Evolutionary conservation across 2,797 vertebrate species (phyloP).

Genomic region (Acanthopagrus latus): DNA sequence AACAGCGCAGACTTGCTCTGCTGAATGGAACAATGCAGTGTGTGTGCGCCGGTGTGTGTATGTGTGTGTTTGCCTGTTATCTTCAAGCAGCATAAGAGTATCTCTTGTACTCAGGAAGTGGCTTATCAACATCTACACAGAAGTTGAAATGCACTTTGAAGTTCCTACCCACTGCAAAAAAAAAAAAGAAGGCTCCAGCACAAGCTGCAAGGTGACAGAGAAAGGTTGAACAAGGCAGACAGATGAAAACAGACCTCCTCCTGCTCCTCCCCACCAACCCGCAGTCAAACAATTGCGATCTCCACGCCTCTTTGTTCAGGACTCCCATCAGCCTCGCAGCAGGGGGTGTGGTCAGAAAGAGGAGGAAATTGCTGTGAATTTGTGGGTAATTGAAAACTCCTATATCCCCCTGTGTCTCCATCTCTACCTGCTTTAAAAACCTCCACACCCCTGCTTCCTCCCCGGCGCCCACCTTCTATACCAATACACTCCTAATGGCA

Average conservation of each 20-base stretch:
- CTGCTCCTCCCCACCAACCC: slow-evolving; percentile 69
- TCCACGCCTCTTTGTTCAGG: slow-evolving; percentile 78
- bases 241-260: slow-evolving; percentile 69
- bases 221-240: slow-evolving; percentile 75
- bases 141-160: slow-evolving; percentile 76
- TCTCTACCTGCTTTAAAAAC: slow-evolving; percentile 70
- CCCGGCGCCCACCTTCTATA: slow-evolving; percentile 67
- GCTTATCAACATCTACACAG: slow-evolving; percentile 69
- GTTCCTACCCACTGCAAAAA: slow-evolving; percentile 45
- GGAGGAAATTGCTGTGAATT: slow-evolving; percentile 87
- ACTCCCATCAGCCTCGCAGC: slow-evolving; percentile 85
- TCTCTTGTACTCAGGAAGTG: slow-evolving; percentile 66
- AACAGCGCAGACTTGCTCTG: slow-evolving; percentile 16
- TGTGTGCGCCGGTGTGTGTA: neutral
- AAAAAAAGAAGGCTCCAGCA: slow-evolving; percentile 40
- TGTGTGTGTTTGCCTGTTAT: slow-evolving; percentile 43
- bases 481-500: slow-evolving; percentile 76
- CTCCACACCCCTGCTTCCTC: slow-evolving; percentile 64
- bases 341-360: slow-evolving; percentile 81
- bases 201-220: slow-evolving; percentile 80
- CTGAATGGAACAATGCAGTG: slow-evolving; percentile 46
- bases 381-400: slow-evolving; percentile 86
- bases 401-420: slow-evolving; percentile 74
- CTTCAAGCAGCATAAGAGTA: slow-evolving; percentile 52
- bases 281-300: slow-evolving; percentile 78